Conservation (phyloP, 2,888 invertebrate species). For the Apeira syringaria region DNA sequence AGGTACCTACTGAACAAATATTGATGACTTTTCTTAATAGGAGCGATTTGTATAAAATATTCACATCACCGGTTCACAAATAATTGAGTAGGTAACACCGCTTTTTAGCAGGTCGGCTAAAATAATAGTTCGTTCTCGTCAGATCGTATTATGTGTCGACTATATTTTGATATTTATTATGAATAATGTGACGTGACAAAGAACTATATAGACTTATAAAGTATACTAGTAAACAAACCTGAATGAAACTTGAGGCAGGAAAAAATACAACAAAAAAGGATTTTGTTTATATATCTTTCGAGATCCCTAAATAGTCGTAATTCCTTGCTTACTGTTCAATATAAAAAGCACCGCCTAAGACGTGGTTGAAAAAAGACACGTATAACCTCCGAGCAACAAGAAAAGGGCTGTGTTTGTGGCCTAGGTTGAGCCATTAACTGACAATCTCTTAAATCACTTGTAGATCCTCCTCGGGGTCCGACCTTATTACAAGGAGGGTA, state of each 20-base stretch:
- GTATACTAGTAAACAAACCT: neutral
- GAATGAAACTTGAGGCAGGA: neutral
- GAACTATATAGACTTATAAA: too few relatives aligned
- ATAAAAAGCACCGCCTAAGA: constrained; percentile 29
- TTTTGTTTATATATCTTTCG: too few relatives aligned
- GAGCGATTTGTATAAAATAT: too few relatives aligned
- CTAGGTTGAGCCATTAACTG: constrained; percentile 70
- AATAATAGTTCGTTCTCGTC: too few relatives aligned
- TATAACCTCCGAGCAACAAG: constrained; percentile 54
- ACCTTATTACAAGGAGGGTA: constrained; percentile 70
- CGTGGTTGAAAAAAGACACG: constrained; percentile 35
- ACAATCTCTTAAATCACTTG: constrained; percentile 80
- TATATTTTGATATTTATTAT: too few relatives aligned
- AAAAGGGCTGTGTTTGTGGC: constrained; percentile 73
- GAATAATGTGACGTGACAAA: too few relatives aligned
- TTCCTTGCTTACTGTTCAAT: constrained; percentile 27
- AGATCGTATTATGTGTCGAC: too few relatives aligned
- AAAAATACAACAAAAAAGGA: neutral
- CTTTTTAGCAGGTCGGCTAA: too few relatives aligned
- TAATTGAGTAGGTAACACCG: too few relatives aligned
- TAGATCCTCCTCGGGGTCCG: constrained; percentile 61
- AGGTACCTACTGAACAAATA: too few relatives aligned
- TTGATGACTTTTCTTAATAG: too few relatives aligned
- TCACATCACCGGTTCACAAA: too few relatives aligned
- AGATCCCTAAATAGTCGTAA: constrained; percentile 24